Conservation (phyloP, 2,888 invertebrate genomes). For the Bugulina stolonifera region DNA sequence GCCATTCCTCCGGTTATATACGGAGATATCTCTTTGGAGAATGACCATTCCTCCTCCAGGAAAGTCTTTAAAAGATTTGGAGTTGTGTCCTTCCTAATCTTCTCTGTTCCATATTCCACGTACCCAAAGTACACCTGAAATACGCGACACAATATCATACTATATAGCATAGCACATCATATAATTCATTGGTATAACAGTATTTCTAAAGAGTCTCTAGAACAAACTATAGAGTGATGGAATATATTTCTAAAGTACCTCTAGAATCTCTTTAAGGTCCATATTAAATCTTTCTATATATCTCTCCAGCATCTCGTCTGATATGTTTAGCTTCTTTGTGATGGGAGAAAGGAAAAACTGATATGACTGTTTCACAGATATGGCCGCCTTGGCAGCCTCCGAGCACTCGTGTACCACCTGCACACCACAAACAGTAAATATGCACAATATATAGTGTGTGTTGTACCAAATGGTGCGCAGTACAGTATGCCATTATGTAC, state of each 20-base stretch:
- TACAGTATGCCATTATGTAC: too few species aligned
- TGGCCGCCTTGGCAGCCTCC: constrained; percentile 78
- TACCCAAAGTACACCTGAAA: constrained; percentile 77
- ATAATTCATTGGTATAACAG: too few species aligned
- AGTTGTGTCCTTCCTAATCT: constrained; percentile 42
- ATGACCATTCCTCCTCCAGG: constrained; percentile 81
- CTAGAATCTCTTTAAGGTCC: constrained; percentile 68
- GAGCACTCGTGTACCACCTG: constrained; percentile 80
- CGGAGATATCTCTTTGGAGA: constrained; percentile 71
- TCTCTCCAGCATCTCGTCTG: constrained; percentile 38
- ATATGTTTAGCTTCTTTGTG: constrained; percentile 40
- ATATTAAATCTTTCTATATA: constrained; percentile 65
- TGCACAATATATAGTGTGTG: too few species aligned
- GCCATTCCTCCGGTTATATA: constrained; percentile 70
- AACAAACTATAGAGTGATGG: too few species aligned
- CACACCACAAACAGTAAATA: constrained; percentile 30
- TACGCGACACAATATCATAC: too few species aligned
- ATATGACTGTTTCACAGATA: constrained; percentile 71
- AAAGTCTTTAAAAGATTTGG: constrained; percentile 61
- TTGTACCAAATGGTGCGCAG: too few species aligned
- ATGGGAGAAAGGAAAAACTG: constrained; percentile 50
- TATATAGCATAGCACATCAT: too few species aligned
- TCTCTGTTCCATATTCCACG: constrained; percentile 70
- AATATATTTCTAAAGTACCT: too few species aligned
- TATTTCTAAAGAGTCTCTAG: too few species aligned